Base-by-base conservation (phyloP, 2,797 vertebrate species). In the Otus scops region DNA sequence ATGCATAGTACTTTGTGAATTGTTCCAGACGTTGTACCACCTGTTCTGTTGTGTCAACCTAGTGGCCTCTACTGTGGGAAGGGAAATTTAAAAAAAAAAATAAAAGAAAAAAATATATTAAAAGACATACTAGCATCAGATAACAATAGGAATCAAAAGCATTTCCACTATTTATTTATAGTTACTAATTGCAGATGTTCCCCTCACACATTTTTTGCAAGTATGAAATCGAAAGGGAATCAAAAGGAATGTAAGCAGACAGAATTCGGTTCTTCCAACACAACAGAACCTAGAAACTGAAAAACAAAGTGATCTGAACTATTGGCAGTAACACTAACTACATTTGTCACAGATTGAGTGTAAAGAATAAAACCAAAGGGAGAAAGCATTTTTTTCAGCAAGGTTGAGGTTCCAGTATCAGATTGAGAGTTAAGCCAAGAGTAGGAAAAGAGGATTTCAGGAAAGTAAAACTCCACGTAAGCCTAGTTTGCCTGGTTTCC, bases 401-500 rank as follows among this genome's bases (percentile, higher is more conserved):
- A n/a, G 39, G 6, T 1, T 16, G 27, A 74, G 19, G 51, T 48
- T 86, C 56, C 41, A 82, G 41, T 34, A 81, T 43, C 2, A 3
- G 34, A 36, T 0, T 38, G 13, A 78, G 30, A 20, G 7, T 32
- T 61, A 86, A 78, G 13, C 3, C 10, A 77, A 63, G n/a, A 81
- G 54, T 13, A 48, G 39, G 70, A 81, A 76, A 82, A 61, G 39
- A 88, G 1, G 21, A 89, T 71, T 88, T 76, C 60, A 85, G 63
- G n/a, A 92, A 95, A 70, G 4, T 79, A 34, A 87, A 97, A 94
- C 70, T 86, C 67, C 17, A 47, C 7, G 16, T 26, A 63, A 95
- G 32, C 68, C 88, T 84, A 89, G 74, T 94, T 97, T 96, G 93
- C 91, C 96, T 34, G 79, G 70, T 83, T 97, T 95, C 94, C 98